Base-by-base conservation (phyloP, 2,113 vertebrate species). In the Gulo gulo region DNA sequence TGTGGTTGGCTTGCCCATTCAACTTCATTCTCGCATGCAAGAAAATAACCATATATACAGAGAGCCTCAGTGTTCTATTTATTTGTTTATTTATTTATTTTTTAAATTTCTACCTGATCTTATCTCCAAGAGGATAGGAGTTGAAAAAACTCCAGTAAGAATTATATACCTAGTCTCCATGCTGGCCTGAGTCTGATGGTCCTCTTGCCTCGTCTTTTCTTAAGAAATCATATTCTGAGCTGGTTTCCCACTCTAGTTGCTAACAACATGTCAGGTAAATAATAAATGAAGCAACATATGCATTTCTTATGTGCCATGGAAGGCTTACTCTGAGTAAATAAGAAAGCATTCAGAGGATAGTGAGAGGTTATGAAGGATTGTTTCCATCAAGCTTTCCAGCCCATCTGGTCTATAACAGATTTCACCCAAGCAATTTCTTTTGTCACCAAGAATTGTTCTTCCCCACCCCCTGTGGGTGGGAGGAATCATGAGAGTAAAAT, bases 251-350 rank as follows among this genome's bases (percentile, higher is more conserved):
- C 26, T 80, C 59, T 50, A 78, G 76, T 84, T 96, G 59, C 87
- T 96, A 96, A 96, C 71, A 94, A 82, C 81, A 97, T 91, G 82
- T 93, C 85, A 83, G 90, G 59, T 88, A 82, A 94, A 95, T 94
- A 93, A 91, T 91, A 97, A 94, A 96, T 88, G 88, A 95, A 76
- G n/a, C 78, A 95, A 88, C 84, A 61, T 87, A 90, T 89, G 55
- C 88, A 65, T 96, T 91, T 95, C 76, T 92, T 95, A 95, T 67
- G 73, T 97, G 94, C 55, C 79, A 29, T 95, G 92, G 74, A 74
- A 71, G 85, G 45, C 69, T 91, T 93, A 74, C 71, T 81, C 55
- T 89, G 95, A 98, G 88, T 97, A 91, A 97, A 83, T 89, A 95
- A 94, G 69, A 78, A 92, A 63, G 50, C 16, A n/a, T 63, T 96